These are phyloP conservation scores for Spodoptera exigua DNA, from an alignment of 2,888 invertebrate species.

Conservation along the genomic window DNA sequence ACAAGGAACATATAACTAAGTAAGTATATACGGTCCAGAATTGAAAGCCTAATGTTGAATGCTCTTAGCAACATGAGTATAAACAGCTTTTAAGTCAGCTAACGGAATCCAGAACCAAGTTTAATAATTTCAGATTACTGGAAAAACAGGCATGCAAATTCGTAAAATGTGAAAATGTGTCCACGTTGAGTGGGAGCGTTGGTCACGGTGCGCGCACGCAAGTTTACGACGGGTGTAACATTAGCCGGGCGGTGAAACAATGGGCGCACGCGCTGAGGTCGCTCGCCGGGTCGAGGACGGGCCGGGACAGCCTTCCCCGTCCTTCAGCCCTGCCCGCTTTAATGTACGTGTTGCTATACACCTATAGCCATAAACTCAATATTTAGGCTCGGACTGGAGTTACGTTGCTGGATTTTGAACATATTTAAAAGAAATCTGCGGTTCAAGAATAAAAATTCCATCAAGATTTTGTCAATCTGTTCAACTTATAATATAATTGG, in stretches of 20 bases:
- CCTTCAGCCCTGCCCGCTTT: slow-evolving; percentile 72
- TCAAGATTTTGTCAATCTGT: no score
- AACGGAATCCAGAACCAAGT: slow-evolving; percentile 36
- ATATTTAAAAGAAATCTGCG: not conserved
- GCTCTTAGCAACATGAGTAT: slow-evolving; percentile 3
- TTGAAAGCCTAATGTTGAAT: no score
- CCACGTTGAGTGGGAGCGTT: slow-evolving; percentile 56
- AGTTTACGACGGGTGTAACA: slow-evolving; percentile 77
- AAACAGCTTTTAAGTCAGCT: slow-evolving; percentile 3
- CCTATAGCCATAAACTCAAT: slow-evolving; percentile 41
- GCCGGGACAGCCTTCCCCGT: slow-evolving; percentile 73
- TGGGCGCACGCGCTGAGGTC: slow-evolving; percentile 83
- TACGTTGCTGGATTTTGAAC: slow-evolving; percentile 13
- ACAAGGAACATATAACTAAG: no score
- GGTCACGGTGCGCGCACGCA: slow-evolving; percentile 61
- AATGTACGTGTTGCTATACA: slow-evolving; percentile 59
- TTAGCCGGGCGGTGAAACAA: slow-evolving; percentile 74
- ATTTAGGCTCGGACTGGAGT: slow-evolving; percentile 29
- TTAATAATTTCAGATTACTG: slow-evolving; percentile 32
- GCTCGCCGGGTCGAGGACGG: slow-evolving; percentile 80
- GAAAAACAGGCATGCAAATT: slow-evolving; percentile 46
- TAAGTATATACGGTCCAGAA: no score
- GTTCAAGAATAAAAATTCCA: no score
- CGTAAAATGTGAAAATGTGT: slow-evolving; percentile 55
- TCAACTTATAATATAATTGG: no score